Evolutionary conservation across 2,888 invertebrate species (phyloP).

Genomic region (Empis stercorea): DNA sequence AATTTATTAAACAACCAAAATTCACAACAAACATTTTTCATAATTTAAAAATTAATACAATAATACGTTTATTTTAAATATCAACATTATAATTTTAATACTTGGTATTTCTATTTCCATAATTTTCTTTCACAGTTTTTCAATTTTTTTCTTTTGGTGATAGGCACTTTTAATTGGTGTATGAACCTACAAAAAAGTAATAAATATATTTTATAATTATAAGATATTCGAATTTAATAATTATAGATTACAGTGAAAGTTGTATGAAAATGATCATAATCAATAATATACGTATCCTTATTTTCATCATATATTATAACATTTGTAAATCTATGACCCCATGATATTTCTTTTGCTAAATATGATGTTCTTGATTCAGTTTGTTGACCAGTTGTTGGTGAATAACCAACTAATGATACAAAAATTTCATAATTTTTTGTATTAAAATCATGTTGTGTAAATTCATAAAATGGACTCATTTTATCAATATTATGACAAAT

Average conservation of each 20-base stretch:
- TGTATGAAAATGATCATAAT: slow-evolving; percentile 31
- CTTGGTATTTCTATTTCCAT: too few species aligned
- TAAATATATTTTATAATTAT: too few species aligned
- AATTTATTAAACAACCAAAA: too few species aligned
- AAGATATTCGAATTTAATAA: too few species aligned
- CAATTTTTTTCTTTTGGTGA: too few species aligned
- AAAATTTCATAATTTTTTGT: slow-evolving; percentile 66
- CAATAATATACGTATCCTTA: slow-evolving; percentile 44
- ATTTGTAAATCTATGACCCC: slow-evolving; percentile 70
- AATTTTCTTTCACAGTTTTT: too few species aligned
- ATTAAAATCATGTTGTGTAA: slow-evolving; percentile 59
- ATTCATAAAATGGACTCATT: slow-evolving; percentile 63
- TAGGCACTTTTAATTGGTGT: too few species aligned
- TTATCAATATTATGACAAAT: slow-evolving; percentile 71
- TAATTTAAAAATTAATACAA: too few species aligned
- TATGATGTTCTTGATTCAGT: slow-evolving; percentile 67
- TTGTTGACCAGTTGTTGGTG: slow-evolving; percentile 60
- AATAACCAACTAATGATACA: slow-evolving; percentile 68
- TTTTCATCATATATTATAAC: slow-evolving; percentile 44
- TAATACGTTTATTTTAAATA: too few species aligned
- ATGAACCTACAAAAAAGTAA: too few species aligned
- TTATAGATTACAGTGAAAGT: slow-evolving; percentile 25
- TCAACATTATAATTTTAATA: too few species aligned
- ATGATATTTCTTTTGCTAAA: slow-evolving; percentile 64
- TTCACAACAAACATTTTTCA: too few species aligned